These are phyloP conservation scores for Trissolcus japonicus DNA, from an alignment of 2,888 invertebrate species.

Conservation along the genomic window DNA sequence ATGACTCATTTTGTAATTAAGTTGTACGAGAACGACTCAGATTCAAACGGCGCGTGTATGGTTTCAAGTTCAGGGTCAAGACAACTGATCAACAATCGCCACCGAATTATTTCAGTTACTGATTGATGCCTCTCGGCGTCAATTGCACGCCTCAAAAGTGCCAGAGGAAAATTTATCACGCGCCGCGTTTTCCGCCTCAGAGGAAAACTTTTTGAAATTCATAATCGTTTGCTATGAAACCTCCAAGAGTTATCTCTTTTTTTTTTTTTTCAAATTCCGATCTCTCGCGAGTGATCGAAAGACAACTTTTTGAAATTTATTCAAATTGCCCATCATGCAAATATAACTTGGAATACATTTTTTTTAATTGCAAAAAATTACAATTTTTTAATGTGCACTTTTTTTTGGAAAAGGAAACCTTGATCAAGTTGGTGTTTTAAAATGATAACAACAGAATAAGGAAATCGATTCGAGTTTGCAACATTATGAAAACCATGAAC, in stretches of 20 bases:
- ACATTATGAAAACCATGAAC: too few species aligned
- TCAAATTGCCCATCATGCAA: too few species aligned
- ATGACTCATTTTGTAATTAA: slow-evolving; percentile 42
- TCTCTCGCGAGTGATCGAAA: background rate
- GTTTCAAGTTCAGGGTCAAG: slow-evolving; percentile 35
- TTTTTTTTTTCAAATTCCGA: background rate
- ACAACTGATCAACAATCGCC: slow-evolving; percentile 3
- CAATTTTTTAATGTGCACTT: background rate
- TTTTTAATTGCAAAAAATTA: background rate
- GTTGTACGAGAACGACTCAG: slow-evolving; percentile 18
- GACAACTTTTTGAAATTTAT: background rate
- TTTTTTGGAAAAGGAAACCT: too few species aligned
- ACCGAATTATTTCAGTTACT: slow-evolving; percentile 12
- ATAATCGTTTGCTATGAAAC: too few species aligned
- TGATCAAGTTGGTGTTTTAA: too few species aligned
- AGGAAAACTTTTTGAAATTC: background rate
- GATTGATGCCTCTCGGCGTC: background rate
- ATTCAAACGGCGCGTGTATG: slow-evolving; percentile 7
- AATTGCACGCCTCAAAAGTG: background rate
- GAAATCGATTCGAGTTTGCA: too few species aligned
- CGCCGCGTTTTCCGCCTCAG: background rate
- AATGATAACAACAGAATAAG: too few species aligned
- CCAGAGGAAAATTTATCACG: too few species aligned
- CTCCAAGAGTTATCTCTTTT: too few species aligned
- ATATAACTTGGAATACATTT: background rate